Evolutionary conservation across 2,113 vertebrate species (phyloP).

Genomic region (Tonatia bakeri): DNA sequence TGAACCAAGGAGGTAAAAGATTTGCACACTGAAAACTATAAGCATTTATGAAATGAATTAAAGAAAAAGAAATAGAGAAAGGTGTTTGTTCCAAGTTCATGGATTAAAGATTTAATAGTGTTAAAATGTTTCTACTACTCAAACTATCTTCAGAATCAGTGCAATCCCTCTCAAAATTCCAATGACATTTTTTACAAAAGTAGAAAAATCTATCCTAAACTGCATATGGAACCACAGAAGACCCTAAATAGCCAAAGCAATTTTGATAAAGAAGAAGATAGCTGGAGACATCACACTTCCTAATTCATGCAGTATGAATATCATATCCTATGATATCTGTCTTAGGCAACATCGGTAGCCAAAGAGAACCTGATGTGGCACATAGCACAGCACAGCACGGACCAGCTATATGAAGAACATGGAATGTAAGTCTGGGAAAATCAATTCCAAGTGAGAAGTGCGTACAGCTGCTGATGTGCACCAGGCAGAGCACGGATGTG

Average conservation of each 20-base stretch:
- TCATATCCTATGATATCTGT: neutral
- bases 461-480: fast-evolving
- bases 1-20: neutral
- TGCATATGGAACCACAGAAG: neutral
- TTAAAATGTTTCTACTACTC: neutral
- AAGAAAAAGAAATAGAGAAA: neutral
- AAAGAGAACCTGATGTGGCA: neutral
- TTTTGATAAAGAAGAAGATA: neutral
- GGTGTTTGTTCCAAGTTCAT: neutral
- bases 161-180: neutral
- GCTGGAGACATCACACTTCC: neutral
- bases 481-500: no score
- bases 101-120: neutral
- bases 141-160: neutral
- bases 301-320: no score
- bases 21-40: neutral
- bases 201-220: neutral
- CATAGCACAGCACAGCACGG: neutral
- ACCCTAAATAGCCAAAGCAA: neutral
- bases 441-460: neutral
- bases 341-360: neutral
- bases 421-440: neutral
- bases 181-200: neutral
- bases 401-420: neutral
- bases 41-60: neutral